Conservation (phyloP, 2,797 vertebrate species). For the Anniella stebbinsi region DNA sequence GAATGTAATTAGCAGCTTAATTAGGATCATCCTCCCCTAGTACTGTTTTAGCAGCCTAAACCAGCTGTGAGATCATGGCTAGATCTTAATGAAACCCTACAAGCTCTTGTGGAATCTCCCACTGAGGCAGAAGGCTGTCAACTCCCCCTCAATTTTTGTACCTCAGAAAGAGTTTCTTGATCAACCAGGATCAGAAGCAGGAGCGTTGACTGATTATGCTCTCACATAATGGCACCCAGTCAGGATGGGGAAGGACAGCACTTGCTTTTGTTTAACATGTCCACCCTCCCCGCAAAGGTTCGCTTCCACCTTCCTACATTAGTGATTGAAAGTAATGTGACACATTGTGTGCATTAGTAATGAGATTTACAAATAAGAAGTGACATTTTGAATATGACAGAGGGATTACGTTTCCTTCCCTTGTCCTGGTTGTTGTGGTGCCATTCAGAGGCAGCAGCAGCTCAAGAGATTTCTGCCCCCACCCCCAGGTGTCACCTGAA, state of each 20-base stretch:
- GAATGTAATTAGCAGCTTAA: slow-evolving; percentile 86
- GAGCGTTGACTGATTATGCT: slow-evolving; percentile 64
- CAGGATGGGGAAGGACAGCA: slow-evolving; percentile 57
- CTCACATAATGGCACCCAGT: slow-evolving; percentile 59
- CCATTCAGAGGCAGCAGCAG: slow-evolving; percentile 37
- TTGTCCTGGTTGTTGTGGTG: slow-evolving; percentile 64
- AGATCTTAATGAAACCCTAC: slow-evolving; percentile 55
- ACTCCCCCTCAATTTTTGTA: slow-evolving; percentile 53
- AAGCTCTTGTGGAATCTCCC: slow-evolving; percentile 54
- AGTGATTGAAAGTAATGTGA: slow-evolving; percentile 65
- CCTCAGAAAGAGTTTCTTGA: slow-evolving; percentile 71
- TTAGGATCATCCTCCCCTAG: slow-evolving; percentile 83
- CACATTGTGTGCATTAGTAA: slow-evolving; percentile 71
- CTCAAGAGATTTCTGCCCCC: neutral
- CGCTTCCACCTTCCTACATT: slow-evolving; percentile 66
- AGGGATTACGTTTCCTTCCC: slow-evolving; percentile 69
- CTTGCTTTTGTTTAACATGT: slow-evolving; percentile 54
- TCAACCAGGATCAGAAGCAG: slow-evolving; percentile 71
- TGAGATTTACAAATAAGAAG: slow-evolving; percentile 60
- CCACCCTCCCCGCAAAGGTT: slow-evolving; percentile 60
- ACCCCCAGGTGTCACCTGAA: neutral
- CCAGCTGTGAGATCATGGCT: slow-evolving; percentile 69
- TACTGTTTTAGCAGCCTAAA: slow-evolving; percentile 74
- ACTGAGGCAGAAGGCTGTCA: slow-evolving; percentile 52
- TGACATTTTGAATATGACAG: slow-evolving; percentile 63